Evolutionary conservation across 2,888 invertebrate genomes (phyloP).

Genomic region (Phyllotreta cruciferae): DNA sequence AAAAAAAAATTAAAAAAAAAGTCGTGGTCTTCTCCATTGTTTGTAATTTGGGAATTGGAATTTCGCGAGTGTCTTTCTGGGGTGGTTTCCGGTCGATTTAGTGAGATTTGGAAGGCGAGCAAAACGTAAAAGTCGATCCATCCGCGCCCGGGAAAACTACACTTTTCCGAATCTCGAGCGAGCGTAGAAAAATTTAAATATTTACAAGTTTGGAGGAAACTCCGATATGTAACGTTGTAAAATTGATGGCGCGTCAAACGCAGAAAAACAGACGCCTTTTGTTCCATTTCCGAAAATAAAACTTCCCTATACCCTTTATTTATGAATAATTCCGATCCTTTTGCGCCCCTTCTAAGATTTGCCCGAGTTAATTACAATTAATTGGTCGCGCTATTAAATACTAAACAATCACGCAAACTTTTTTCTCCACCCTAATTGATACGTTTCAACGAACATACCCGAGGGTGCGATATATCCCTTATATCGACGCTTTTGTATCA

Average conservation of each 20-base stretch:
- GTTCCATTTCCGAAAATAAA: conserved; percentile 1
- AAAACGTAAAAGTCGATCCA: background rate
- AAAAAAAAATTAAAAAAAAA: too few species aligned
- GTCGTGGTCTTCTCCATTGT: too few species aligned
- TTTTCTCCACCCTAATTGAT: too few species aligned
- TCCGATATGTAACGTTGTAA: conserved; percentile 7
- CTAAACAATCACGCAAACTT: too few species aligned
- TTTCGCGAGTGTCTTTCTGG: too few species aligned
- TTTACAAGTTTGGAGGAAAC: background rate
- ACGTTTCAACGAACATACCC: too few species aligned
- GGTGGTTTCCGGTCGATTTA: too few species aligned
- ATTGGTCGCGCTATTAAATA: too few species aligned
- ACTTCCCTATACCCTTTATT: conserved; percentile 4
- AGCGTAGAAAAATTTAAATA: conserved; percentile 9
- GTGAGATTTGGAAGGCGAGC: background rate
- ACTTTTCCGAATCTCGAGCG: background rate
- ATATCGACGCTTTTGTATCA: too few species aligned
- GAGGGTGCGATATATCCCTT: too few species aligned
- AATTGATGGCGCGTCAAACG: conserved; percentile 14
- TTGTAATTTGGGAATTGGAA: too few species aligned
- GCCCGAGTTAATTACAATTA: too few species aligned
- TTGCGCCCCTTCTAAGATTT: background rate
- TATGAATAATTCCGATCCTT: conserved; percentile 2
- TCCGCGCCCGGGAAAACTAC: background rate
- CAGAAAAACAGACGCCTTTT: conserved; percentile 12